A percentile compares a stretch with the other conserved stretches of the same genome.
phyloP scores from a whole-genome alignment of 1,140 invertebrate genomes.

The Contarinia nasturtii region DNA sequence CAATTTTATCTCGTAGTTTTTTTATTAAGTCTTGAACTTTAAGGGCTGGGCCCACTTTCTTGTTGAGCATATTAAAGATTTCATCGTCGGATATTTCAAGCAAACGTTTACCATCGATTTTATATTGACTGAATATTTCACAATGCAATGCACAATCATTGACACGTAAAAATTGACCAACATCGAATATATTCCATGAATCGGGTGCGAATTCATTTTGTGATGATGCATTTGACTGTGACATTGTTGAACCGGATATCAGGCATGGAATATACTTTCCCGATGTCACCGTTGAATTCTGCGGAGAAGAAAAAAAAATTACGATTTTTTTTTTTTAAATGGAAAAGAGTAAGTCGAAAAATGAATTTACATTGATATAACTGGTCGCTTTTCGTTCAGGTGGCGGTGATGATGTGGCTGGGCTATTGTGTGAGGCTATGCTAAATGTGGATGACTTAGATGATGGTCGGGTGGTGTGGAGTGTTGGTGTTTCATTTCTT shows the following conservation, averaged over 20 bases:
- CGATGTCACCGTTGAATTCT: slow-evolving; percentile 19
- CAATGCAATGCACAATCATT: slow-evolving; percentile 83
- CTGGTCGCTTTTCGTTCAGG: slow-evolving; percentile 36
- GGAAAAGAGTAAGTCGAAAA: neutral
- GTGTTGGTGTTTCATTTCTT: neutral
- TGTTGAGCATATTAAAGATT: slow-evolving; percentile 71
- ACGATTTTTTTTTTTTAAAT: slow-evolving; percentile 1
- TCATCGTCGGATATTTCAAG: slow-evolving; percentile 71
- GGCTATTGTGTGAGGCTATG: neutral
- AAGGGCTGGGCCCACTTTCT: slow-evolving; percentile 83
- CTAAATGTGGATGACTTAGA: neutral
- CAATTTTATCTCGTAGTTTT: slow-evolving; percentile 34
- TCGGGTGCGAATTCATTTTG: slow-evolving; percentile 38
- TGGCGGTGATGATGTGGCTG: slow-evolving; percentile 24
- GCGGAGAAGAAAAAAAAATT: slow-evolving; percentile 6
- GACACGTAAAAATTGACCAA: slow-evolving; percentile 67
- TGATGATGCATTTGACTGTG: slow-evolving; percentile 8
- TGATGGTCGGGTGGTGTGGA: neutral
- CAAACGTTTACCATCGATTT: slow-evolving; percentile 64
- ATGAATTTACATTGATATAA: slow-evolving; percentile 33
- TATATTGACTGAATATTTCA: slow-evolving; percentile 49
- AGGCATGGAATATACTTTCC: slow-evolving; percentile 23
- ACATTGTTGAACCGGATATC: slow-evolving; percentile 9
- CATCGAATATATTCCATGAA: slow-evolving; percentile 65
- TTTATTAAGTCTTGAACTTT: slow-evolving; percentile 85